Conservation (phyloP, 1,140 invertebrate genomes). For the Bombus haemorrhoidalis region DNA sequence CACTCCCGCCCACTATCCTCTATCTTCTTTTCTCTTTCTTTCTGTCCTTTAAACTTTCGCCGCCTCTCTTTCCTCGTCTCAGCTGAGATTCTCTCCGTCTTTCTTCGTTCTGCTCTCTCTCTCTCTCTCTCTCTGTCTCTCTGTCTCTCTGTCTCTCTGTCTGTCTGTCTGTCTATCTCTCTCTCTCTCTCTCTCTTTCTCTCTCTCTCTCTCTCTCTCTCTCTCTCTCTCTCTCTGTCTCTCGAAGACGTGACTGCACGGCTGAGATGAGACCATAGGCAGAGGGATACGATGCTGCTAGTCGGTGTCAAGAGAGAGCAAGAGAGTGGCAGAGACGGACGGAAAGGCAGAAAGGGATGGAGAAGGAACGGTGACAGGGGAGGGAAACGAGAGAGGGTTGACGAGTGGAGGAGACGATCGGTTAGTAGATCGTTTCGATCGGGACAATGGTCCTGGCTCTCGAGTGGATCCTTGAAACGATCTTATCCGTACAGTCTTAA, state of each 20-base stretch:
- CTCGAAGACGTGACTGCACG: constrained; percentile 66
- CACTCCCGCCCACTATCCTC: constrained; percentile 58
- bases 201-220: no score
- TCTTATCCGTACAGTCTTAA: constrained; percentile 63
- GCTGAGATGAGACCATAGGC: constrained; percentile 62
- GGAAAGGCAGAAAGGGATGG: constrained; percentile 40
- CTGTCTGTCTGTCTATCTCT: no score
- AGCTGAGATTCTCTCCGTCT: constrained; percentile 53
- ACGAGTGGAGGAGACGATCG: constrained; percentile 70
- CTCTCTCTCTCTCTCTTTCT: no score
- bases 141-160: no score
- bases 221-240: no score
- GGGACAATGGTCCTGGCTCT: constrained; percentile 58
- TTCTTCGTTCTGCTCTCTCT: constrained; percentile 39
- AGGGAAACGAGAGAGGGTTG: constrained; percentile 57
- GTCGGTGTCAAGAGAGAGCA: constrained; percentile 24
- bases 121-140: no score
- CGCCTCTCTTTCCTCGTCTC: constrained; percentile 37
- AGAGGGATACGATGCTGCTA: constrained; percentile 56
- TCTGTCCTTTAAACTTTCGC: constrained; percentile 59
- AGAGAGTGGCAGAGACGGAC: constrained; percentile 50
- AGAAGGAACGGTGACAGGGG: constrained; percentile 49
- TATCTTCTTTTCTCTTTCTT: constrained; percentile 56
- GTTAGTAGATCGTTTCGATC: constrained; percentile 68
- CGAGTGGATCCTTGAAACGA: constrained; percentile 56